These are phyloP conservation scores for Standfussiana lucernea DNA, from an alignment of 2,888 invertebrate genomes.

Conservation along the genomic window DNA sequence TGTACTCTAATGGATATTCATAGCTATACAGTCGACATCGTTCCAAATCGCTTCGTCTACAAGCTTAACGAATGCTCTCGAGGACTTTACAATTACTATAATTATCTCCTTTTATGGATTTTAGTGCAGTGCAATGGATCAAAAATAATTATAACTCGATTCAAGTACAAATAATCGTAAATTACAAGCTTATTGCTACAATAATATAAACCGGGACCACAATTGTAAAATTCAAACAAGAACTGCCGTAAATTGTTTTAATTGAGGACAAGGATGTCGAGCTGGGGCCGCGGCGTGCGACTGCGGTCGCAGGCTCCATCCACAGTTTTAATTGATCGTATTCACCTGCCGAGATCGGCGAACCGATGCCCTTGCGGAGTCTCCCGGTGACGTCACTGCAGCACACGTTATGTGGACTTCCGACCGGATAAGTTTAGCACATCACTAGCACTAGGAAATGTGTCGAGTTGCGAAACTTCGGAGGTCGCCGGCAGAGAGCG, in stretches of 20 bases:
- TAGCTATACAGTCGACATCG: constrained; percentile 13
- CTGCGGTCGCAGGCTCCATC: constrained; percentile 70
- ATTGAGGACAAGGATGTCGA: constrained; percentile 89
- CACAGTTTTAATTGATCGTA: constrained; percentile 73
- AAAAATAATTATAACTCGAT: constrained; percentile 44
- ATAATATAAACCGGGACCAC: constrained; percentile 70
- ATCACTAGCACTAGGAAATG: constrained; percentile 87
- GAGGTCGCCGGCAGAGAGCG: constrained; percentile 88
- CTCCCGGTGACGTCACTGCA: constrained; percentile 70
- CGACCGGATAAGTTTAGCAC: constrained; percentile 79
- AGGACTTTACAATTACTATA: constrained; percentile 46
- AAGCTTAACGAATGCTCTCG: constrained; percentile 41
- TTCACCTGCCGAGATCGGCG: constrained; percentile 78
- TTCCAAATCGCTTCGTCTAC: constrained; percentile 31
- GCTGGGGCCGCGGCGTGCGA: constrained; percentile 75
- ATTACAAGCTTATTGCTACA: constrained; percentile 58
- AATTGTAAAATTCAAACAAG: constrained; percentile 84
- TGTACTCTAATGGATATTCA: constrained; percentile 18
- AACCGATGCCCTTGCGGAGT: constrained; percentile 73
- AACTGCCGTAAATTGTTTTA: constrained; percentile 85
- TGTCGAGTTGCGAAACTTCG: constrained; percentile 80
- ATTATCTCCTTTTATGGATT: constrained; percentile 60
- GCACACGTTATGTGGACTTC: constrained; percentile 75
- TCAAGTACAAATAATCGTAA: constrained; percentile 57
- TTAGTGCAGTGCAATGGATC: constrained; percentile 40